Evolutionary conservation across 2,797 vertebrate species (phyloP), one percentile per base, ranked within the genome.

Genomic region (Myiothlypis chrysogaster): DNA sequence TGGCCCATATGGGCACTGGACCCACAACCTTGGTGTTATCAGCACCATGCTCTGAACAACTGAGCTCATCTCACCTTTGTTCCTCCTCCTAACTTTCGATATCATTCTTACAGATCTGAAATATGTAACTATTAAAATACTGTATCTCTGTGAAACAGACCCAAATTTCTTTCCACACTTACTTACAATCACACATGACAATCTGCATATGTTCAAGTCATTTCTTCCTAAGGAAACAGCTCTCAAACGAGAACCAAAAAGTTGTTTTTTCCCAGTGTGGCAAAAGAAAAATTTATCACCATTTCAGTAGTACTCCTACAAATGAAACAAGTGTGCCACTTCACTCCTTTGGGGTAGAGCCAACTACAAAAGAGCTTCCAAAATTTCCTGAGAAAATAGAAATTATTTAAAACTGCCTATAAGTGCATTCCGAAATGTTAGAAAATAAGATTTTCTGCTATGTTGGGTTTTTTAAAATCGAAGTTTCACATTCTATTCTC

Each of bases 1-100:
- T 3, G 32, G 55, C 28, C n/a, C 3, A 1, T 37, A 37, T 0
- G 2, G n/a, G 28, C 37, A 52, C 0, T 32, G 15, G 23, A 60
- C 19, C 16, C 39, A 85, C 13, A 68, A 8, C 7, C 24, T 20
- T 21, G 34, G 16, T 39, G 11, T 53, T 30, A 61, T 0, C 13
- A 60, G 34, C 47, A 39, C 4, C 30, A 39, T 8, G 11, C 24
- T 61, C 47, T 47, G 13, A 77, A 86, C 41, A 69, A 41, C 21
- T 14, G 41, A 61, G 34, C 9, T 69, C 20, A 77, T 53, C 20
- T 34, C 34, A 12, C 11, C 14, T 61, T 39, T 53, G 27, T 21
- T 68, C 65, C 34, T 71, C 22, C 34, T 34, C 34, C 34, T 70
- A 80, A 80, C 20, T 81, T 87, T 12, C 22, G 24, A 18, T 7